phyloP scores from a whole-genome alignment of 2,888 invertebrate genomes.

The Drosophila lacicola region DNA sequence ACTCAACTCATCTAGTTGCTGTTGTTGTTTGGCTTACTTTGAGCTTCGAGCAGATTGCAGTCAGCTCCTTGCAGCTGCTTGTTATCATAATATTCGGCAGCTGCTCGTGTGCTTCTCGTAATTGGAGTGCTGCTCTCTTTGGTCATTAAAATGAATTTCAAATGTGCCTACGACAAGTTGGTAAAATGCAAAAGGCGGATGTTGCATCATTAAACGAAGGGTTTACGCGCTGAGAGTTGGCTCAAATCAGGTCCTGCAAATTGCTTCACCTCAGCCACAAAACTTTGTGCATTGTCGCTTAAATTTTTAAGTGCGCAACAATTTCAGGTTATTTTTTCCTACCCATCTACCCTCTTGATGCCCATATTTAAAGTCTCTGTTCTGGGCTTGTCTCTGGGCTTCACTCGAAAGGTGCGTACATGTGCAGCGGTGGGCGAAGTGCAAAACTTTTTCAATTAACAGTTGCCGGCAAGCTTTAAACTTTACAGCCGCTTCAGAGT shows the following conservation, averaged over 20 bases:
- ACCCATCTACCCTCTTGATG: neutral
- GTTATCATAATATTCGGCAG: slow-evolving; percentile 40
- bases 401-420: slow-evolving; percentile 60
- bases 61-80: slow-evolving; percentile 27
- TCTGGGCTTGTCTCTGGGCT: slow-evolving; percentile 28
- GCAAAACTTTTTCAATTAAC: slow-evolving; percentile 78
- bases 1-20: slow-evolving; percentile 7
- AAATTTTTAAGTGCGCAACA: slow-evolving; percentile 46
- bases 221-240: slow-evolving; percentile 10
- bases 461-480: slow-evolving; percentile 67
- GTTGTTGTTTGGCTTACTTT: slow-evolving; percentile 20
- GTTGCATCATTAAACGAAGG: slow-evolving; percentile 53
- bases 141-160: slow-evolving; percentile 52
- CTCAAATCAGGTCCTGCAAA: slow-evolving; percentile 42
- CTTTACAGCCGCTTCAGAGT: slow-evolving; percentile 48
- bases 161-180: slow-evolving; percentile 32
- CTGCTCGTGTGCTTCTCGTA: slow-evolving; percentile 19
- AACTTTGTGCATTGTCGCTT: slow-evolving; percentile 48
- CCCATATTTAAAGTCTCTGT: slow-evolving; percentile 23
- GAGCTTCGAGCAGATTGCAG: slow-evolving; percentile 29
- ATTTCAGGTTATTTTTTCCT: slow-evolving; percentile 8
- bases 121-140: slow-evolving; percentile 45
- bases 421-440: slow-evolving; percentile 53
- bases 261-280: slow-evolving; percentile 39
- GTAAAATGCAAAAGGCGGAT: slow-evolving; percentile 16